A percentile compares a stretch with the other conserved stretches of the same genome.
Conservation (phyloP, 2,113 vertebrate species). For the Perca fluviatilis region DNA sequence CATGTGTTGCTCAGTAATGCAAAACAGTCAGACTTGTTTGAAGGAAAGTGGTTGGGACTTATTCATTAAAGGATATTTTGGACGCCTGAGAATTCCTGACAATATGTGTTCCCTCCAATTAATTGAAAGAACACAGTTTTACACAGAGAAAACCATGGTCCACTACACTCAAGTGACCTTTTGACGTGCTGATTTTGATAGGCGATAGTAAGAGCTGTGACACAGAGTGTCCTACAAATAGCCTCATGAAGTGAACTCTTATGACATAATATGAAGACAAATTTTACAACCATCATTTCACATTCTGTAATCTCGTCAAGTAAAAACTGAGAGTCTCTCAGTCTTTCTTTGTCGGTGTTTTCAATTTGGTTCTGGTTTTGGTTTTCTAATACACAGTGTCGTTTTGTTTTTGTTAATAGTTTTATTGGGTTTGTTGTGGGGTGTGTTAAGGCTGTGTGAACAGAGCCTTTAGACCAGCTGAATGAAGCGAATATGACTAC, state of each 20-base stretch:
- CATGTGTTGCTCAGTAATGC: slow-evolving; percentile 41
- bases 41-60: slow-evolving; percentile 17
- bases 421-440: neutral
- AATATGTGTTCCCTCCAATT: neutral
- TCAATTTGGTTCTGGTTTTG: neutral
- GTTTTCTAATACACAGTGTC: neutral
- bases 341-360: neutral
- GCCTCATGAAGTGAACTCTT: neutral
- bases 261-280: neutral
- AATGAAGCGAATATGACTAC: neutral
- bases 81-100: slow-evolving; percentile 6
- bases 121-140: slow-evolving; percentile 14
- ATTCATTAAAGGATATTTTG: slow-evolving; percentile 2
- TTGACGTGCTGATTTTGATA: slow-evolving; percentile 2
- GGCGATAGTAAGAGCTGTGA: neutral
- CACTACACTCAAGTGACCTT: neutral
- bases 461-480: slow-evolving; percentile 13
- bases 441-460: slow-evolving; percentile 14
- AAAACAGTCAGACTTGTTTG: slow-evolving; percentile 43
- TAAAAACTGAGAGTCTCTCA: neutral
- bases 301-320: neutral
- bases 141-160: neutral
- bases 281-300: neutral
- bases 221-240: neutral
- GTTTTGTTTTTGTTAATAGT: neutral